Percentiles rank a stretch among this genome's conserved stretches.
phyloP scores from a whole-genome alignment of 2,797 vertebrate species.

The Sphenodon punctatus region DNA sequence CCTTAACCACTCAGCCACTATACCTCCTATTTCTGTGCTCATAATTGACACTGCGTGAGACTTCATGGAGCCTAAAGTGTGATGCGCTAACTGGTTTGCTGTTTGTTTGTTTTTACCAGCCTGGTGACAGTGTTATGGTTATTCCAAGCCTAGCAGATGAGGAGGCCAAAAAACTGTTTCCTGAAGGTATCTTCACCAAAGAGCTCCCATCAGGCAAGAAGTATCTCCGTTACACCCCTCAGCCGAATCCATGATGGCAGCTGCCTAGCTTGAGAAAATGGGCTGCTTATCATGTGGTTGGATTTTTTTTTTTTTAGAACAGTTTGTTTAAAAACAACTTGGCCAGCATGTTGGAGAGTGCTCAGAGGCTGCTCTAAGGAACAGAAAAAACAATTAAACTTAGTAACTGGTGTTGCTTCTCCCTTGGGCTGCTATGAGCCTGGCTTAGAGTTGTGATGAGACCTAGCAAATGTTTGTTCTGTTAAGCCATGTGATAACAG shows the following conservation, averaged over 20 bases:
- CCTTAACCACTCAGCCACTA: too few relatives aligned
- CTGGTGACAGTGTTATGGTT: slow-evolving; percentile 92
- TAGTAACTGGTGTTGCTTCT: not conserved
- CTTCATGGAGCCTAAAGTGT: too few relatives aligned
- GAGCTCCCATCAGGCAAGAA: slow-evolving; percentile 92
- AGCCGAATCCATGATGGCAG: too few relatives aligned
- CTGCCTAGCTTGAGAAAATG: fast-evolving
- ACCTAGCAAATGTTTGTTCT: not conserved
- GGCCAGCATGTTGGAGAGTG: not conserved
- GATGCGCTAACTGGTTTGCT: too few relatives aligned
- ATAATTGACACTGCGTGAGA: too few relatives aligned
- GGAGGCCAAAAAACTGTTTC: slow-evolving; percentile 87
- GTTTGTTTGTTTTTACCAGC: slow-evolving; percentile 68
- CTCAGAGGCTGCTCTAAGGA: not conserved
- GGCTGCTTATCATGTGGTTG: fast-evolving
- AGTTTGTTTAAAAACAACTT: not conserved
- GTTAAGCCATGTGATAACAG: fast-evolving
- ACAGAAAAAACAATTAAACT: not conserved
- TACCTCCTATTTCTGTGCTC: too few relatives aligned
- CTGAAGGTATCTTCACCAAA: slow-evolving; percentile 87
- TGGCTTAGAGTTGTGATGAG: not conserved
- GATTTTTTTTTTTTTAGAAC: not conserved
- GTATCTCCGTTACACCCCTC: slow-evolving; percentile 92
- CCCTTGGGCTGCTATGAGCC: not conserved
- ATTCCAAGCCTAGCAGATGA: slow-evolving; percentile 87